These are phyloP conservation scores for Drosophila kurseongensis DNA, from an alignment of 1,140 invertebrate species.

Conservation along the genomic window DNA sequence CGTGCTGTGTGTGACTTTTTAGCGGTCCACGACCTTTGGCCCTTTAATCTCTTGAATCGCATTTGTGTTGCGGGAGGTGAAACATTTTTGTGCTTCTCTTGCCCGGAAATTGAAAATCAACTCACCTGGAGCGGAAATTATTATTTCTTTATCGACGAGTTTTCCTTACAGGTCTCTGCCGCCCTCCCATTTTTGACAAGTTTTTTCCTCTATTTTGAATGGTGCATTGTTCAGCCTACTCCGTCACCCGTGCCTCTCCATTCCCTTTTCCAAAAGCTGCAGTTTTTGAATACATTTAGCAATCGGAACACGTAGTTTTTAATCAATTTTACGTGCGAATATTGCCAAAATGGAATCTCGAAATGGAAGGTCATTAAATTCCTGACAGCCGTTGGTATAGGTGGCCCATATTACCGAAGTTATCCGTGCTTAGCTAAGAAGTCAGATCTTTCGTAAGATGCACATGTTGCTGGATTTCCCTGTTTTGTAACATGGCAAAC, in stretches of 20 bases:
- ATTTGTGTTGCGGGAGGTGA: slow-evolving; percentile 24
- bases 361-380: slow-evolving; percentile 49
- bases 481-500: slow-evolving; percentile 3
- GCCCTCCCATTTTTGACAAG: slow-evolving; percentile 3
- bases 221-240: slow-evolving; percentile 42
- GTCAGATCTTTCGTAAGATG: background rate
- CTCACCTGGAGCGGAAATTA: slow-evolving; percentile 73
- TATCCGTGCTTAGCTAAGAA: background rate
- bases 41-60: slow-evolving; percentile 57
- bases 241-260: no score
- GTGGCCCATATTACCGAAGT: background rate
- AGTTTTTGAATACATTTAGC: slow-evolving; percentile 57
- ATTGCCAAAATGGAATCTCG: slow-evolving; percentile 21
- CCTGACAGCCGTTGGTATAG: slow-evolving; percentile 14
- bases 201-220: slow-evolving; percentile 28
- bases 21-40: slow-evolving; percentile 65
- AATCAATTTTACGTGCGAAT: slow-evolving; percentile 74
- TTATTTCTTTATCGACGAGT: slow-evolving; percentile 76
- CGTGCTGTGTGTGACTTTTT: slow-evolving; percentile 49
- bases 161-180: slow-evolving; percentile 19
- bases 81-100: slow-evolving; percentile 42
- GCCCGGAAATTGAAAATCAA: slow-evolving; percentile 81
- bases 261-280: background rate
- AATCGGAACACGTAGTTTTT: slow-evolving; percentile 69
- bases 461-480: background rate